A percentile compares a stretch with the other conserved stretches of the same genome.
Conservation (phyloP, 2,797 vertebrate genomes). For the Helostoma temminkii region DNA sequence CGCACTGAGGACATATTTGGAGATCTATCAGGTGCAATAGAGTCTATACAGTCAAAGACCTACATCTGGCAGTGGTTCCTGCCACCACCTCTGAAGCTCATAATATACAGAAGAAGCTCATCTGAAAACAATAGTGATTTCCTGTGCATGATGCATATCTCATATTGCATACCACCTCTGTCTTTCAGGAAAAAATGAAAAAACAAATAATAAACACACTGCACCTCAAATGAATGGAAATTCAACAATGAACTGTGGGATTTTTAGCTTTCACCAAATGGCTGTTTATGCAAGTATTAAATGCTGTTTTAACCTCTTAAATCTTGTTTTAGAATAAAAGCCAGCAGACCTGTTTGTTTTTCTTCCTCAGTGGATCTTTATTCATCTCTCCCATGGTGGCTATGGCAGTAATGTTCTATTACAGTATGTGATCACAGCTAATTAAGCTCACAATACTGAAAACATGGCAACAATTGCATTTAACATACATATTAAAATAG, state of each 20-base stretch:
- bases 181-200: no score
- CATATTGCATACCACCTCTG: no score
- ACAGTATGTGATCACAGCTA: conserved; percentile 85
- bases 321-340: conserved; percentile 37
- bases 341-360: conserved; percentile 32
- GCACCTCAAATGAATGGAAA: neutral
- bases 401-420: conserved; percentile 82
- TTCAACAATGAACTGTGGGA: no score
- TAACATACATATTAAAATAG: conserved; percentile 84
- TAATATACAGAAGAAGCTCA: neutral
- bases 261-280: no score
- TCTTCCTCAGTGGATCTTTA: conserved; percentile 80
- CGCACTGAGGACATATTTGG: neutral
- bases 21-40: neutral
- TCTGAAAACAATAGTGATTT: no score
- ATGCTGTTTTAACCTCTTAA: conserved; percentile 10
- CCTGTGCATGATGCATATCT: no score
- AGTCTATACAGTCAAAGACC: neutral
- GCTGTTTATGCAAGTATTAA: neutral
- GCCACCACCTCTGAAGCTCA: neutral
- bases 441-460: conserved; percentile 87
- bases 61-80: neutral
- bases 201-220: neutral
- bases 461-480: conserved; percentile 84
- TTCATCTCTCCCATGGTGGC: conserved; percentile 78